Evolutionary conservation across 2,113 vertebrate genomes (phyloP), one percentile per base, ranked within the genome.

Genomic region (Festucalex cinctus): DNA sequence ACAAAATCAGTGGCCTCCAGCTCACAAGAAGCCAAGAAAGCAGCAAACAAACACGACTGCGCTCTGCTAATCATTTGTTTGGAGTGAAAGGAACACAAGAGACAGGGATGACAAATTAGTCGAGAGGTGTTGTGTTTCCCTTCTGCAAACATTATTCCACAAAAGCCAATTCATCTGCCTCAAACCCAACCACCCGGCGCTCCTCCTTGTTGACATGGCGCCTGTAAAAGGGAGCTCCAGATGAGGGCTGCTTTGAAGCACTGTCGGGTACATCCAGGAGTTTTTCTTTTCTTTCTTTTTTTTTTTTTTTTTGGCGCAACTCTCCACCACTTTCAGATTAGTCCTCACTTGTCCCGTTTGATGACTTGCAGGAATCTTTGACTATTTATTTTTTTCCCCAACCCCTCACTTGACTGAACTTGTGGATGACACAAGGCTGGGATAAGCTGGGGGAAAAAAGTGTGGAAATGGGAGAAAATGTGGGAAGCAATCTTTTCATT

Each of bases 171-270:
- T 73, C 60, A 66, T 75, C 69, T 79, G 77, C 67, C 80, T 81
- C 79, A 77, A 64, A 80, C 69, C 37, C 39, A 9, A 28, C 54
- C 26, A 17, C 14, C 54, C 14, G 6, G 13, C 32, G 19, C 19
- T 41, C n/a, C 37, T 67, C 68, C 67, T 78, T 82, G 82, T 82
- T 85, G 86, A 82, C 80, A 79, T 73, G 69, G 66, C 63, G 69
- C 66, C 76, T 71, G 78, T 76, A 79, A 76, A 57, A 87, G 66
- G 71, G 63, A 77, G 71, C 73, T 78, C 44, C 59, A 84, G 74
- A 85, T 77, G 78, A 88, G 78, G 65, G 72, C 56, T 48, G 74
- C 82, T 86, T 85, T 86, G 78, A 83, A 85, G 82, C 70, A 68
- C 57, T 71, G n/a, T n/a, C 16, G 59, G 82, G 76, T 79, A 81